A percentile compares a stretch with the other conserved stretches of the same genome.
These are phyloP conservation scores for Gastrophryne carolinensis DNA, from an alignment of 2,797 vertebrate species.

Conservation along the genomic window DNA sequence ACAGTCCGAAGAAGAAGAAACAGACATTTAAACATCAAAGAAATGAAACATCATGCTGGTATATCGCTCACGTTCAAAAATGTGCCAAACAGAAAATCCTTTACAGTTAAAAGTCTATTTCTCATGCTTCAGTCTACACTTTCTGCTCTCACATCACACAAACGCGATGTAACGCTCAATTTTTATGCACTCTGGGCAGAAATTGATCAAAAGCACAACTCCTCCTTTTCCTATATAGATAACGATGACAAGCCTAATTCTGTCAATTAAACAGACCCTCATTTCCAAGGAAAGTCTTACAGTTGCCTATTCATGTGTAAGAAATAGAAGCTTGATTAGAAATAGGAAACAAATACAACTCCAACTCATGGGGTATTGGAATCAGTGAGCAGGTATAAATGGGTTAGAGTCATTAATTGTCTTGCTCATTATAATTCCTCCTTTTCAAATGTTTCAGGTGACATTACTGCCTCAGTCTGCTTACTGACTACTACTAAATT, in stretches of 20 bases:
- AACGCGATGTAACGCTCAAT: neutral
- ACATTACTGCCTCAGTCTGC: too few species aligned
- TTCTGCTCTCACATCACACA: neutral
- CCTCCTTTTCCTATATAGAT: neutral
- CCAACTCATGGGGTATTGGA: too few species aligned
- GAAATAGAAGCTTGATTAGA: too few species aligned
- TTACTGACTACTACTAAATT: too few species aligned
- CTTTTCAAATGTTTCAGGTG: too few species aligned
- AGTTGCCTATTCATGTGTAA: neutral
- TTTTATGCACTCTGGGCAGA: neutral
- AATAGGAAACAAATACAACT: too few species aligned
- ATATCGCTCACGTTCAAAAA: conserved; percentile 28
- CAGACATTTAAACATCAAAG: conserved; percentile 34
- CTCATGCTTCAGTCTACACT: conserved; percentile 7
- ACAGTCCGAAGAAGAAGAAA: conserved; percentile 20
- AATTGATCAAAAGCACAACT: neutral
- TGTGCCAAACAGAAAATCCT: conserved; percentile 10
- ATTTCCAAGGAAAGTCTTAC: neutral
- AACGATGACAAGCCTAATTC: neutral
- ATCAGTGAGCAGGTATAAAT: too few species aligned
- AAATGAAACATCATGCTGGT: conserved; percentile 7
- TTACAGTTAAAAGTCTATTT: neutral
- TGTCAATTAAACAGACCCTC: neutral
- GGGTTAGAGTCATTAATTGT: too few species aligned
- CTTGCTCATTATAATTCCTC: too few species aligned